Evolutionary conservation across 2,888 invertebrate species (phyloP).

Genomic region (Trichogramma dendrolimi): DNA sequence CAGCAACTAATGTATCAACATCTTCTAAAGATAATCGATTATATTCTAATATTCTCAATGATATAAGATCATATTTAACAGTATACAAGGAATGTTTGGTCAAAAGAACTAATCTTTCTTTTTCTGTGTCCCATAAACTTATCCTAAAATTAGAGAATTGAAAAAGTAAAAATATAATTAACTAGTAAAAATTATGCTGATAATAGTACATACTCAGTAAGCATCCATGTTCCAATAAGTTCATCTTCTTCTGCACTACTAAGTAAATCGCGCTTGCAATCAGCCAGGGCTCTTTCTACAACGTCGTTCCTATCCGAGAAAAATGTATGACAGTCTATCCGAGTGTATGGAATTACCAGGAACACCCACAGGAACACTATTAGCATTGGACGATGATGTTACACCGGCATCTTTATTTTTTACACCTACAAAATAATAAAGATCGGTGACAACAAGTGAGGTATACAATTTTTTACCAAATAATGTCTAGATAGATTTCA

Average conservation of each 20-base stretch:
- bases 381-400: constrained; percentile 2
- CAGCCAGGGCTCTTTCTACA: constrained; percentile 68
- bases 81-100: constrained; percentile 70
- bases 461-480: background rate
- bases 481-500: background rate
- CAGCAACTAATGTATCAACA: constrained; percentile 69
- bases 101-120: constrained; percentile 72
- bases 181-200: background rate
- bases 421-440: constrained; percentile 19
- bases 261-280: constrained; percentile 64
- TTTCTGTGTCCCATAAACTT: constrained; percentile 82
- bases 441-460: background rate
- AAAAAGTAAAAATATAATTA: constrained; percentile 11
- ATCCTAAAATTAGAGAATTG: constrained; percentile 59
- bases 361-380: constrained; percentile 24
- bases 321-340: constrained; percentile 60
- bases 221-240: constrained; percentile 70
- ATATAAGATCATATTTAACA: constrained; percentile 83
- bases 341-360: constrained; percentile 38
- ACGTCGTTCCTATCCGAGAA: constrained; percentile 72
- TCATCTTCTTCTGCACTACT: constrained; percentile 67
- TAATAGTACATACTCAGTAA: constrained; percentile 68
- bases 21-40: constrained; percentile 66
- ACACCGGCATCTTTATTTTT: constrained; percentile 18
- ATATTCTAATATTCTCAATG: constrained; percentile 68